Conservation (phyloP, 2,797 vertebrate genomes). For the Epinephelus coioides region DNA sequence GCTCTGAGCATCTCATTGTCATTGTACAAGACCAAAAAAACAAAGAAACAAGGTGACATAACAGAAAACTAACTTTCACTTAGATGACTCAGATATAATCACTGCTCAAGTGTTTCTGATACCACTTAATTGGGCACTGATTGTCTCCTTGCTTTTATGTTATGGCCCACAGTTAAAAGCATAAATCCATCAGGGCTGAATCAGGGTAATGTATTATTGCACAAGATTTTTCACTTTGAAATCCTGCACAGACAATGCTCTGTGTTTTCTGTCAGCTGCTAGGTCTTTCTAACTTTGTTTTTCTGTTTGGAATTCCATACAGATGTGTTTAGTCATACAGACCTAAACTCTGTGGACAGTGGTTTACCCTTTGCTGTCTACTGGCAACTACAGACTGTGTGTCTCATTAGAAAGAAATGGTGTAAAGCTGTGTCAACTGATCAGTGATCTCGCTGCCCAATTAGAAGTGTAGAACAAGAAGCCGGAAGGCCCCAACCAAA, state of each 20-base stretch:
- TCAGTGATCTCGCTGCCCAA: constrained; percentile 59
- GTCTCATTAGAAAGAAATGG: constrained; percentile 61
- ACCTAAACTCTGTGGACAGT: not conserved
- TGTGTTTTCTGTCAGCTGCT: not conserved
- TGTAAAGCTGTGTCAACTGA: constrained; percentile 50
- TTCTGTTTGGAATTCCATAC: not conserved
- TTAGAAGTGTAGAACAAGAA: constrained; percentile 63
- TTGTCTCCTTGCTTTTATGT: constrained; percentile 19
- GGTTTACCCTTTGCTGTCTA: constrained; percentile 6
- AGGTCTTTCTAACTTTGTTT: not conserved
- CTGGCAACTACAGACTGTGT: not conserved
- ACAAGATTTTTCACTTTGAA: not conserved
- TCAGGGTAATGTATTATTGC: not conserved
- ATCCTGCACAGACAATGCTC: not conserved
- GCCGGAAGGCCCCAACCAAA: constrained; percentile 8
- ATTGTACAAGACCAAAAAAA: constrained; percentile 27
- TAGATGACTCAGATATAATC: constrained; percentile 30
- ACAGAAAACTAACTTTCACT: constrained; percentile 24
- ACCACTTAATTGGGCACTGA: constrained; percentile 9
- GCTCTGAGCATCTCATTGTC: constrained; percentile 32
- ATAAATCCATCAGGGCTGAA: constrained; percentile 4
- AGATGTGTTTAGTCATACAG: not conserved
- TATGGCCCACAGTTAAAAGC: constrained; percentile 35
- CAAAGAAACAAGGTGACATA: constrained; percentile 35
- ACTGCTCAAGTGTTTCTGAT: constrained; percentile 26